phyloP scores from a whole-genome alignment of 2,888 invertebrate genomes.

The Orchesellides sinensis region DNA sequence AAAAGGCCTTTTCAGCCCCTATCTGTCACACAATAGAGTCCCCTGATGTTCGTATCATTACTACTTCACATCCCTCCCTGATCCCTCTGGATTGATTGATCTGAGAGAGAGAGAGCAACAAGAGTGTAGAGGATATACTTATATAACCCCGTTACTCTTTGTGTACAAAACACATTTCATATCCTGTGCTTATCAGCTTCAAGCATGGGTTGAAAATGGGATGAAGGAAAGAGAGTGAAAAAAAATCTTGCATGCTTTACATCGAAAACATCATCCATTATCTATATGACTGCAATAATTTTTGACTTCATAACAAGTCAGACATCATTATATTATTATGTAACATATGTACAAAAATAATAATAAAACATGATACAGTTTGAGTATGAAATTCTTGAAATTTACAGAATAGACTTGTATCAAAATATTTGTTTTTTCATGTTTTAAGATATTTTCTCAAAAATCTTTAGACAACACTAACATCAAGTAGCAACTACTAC shows the following conservation, averaged over 20 bases:
- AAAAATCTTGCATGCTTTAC: neutral
- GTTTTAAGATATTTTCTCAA: no score
- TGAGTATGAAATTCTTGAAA: no score
- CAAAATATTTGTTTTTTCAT: no score
- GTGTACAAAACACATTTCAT: no score
- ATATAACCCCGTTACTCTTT: no score
- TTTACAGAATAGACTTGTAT: no score
- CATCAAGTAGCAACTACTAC: no score
- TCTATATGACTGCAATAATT: constrained; percentile 4
- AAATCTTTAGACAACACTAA: no score
- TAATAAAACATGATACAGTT: neutral
- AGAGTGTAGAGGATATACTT: constrained; percentile 10
- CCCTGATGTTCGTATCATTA: constrained; percentile 67
- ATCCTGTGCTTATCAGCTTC: no score
- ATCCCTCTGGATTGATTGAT: constrained; percentile 55
- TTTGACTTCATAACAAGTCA: constrained; percentile 9
- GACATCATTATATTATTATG: no score
- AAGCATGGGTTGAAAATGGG: no score
- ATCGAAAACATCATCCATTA: constrained; percentile 14
- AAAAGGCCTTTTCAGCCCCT: constrained; percentile 61
- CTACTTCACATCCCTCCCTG: constrained; percentile 31
- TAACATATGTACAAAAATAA: no score
- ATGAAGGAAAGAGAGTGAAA: neutral
- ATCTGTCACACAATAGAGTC: constrained; percentile 62
- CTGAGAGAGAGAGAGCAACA: constrained; percentile 7